Evolutionary conservation across 37 sponge, comb jelly and placozoan species (phyloP), one percentile per base, ranked within the genome.

Genomic region (Tethya wilhelma): DNA sequence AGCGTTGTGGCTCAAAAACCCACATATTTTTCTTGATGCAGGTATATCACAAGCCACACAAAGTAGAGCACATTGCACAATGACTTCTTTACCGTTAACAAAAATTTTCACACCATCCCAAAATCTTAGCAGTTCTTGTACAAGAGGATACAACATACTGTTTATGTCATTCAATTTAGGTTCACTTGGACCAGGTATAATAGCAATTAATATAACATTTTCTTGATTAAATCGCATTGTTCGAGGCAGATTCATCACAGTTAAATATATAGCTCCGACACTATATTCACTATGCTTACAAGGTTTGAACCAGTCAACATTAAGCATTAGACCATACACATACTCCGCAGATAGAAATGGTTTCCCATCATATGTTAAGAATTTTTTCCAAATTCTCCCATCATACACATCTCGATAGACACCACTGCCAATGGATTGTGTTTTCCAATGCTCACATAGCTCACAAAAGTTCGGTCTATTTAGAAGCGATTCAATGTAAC

Each of bases 11-110:
- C 64, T 32, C 43, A 81, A 36, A 44, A 81, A 81, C 9, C 82
- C 82, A 81, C 73, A 71, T 8, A 60, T 14, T 37, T 81, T 81
- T 41, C 73, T 4, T 43, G 58, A 56, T 37, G 84, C 84, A 38
- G 84, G 84, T n/a, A 83, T n/a, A 46, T 83, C 75, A 38, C 84
- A 83, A n/a, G 68, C 55, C 1, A 73, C 67, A n/a, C 84, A 73
- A 1, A 83, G 56, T 1, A 83, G 31, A 31, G 75, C 84, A 74
- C 84, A 73, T 39, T 46, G n/a, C n/a, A 83, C 41, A 29, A 42
- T 59, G 2, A 11, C 4, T 1, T 20, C 28, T 1, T 1, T 9
- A 30, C 8, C 31, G 4, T 22, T 19, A 33, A 37, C 1, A 34
- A 20, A 5, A 1, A 41, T 4, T 1, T 17, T 38, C 4, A 66